Percentiles rank a stretch among this genome's conserved stretches.
Conservation (phyloP, 2,888 invertebrate genomes). For the Campoplex nolae region DNA sequence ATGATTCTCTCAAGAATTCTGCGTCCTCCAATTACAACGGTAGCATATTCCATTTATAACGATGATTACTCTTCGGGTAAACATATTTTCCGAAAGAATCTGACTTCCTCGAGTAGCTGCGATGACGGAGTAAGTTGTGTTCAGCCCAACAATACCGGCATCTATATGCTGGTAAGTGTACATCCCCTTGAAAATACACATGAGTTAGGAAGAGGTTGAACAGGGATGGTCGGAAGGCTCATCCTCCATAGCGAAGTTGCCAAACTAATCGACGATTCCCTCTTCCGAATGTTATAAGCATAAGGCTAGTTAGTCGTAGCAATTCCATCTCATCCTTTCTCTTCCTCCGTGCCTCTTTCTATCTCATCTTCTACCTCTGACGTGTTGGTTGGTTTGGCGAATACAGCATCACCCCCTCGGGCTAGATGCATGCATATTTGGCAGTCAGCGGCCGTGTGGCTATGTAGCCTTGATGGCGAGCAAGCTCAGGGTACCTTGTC, state of each 20-base stretch:
- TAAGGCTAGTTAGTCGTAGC: conserved; percentile 75
- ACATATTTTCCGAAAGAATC: neutral
- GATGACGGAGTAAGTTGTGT: neutral
- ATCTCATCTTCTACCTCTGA: conserved; percentile 20
- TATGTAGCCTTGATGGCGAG: conserved; percentile 60
- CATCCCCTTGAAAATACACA: conserved; percentile 44
- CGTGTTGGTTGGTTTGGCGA: conserved; percentile 52
- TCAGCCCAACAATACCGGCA: neutral
- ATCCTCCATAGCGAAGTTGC: conserved; percentile 72
- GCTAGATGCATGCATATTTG: conserved; percentile 83
- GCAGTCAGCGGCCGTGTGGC: conserved; percentile 77
- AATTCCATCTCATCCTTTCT: conserved; percentile 68
- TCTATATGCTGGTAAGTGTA: neutral
- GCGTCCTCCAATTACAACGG: neutral
- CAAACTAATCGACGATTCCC: conserved; percentile 82
- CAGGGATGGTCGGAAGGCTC: conserved; percentile 38
- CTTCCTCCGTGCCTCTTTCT: conserved; percentile 47
- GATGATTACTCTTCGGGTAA: neutral
- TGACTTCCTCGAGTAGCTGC: neutral
- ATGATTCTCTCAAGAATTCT: neutral
- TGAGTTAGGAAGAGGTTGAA: conserved; percentile 35
- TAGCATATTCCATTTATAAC: neutral
- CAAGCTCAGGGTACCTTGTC: conserved; percentile 77
- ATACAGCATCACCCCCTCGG: conserved; percentile 75
- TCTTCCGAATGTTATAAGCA: conserved; percentile 80